Percentiles rank a stretch among this genome's conserved stretches.
Conservation (phyloP, 1,140 invertebrate species). For the Heterodera schachtii region DNA sequence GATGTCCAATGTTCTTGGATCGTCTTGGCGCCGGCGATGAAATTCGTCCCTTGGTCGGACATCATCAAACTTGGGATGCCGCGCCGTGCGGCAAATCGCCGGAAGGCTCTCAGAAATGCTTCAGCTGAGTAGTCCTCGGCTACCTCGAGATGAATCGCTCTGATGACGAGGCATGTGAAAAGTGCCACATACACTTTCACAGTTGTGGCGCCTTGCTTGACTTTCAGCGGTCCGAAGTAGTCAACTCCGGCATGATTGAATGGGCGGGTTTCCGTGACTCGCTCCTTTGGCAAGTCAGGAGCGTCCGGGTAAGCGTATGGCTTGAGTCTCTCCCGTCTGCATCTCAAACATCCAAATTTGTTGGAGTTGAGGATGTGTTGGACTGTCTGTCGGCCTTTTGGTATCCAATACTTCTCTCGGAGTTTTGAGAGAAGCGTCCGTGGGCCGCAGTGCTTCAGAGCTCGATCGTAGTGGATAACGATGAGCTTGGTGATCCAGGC, state of each 20-base stretch:
- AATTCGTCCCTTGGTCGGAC: constrained; percentile 32
- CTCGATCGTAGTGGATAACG: neutral
- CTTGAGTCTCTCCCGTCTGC: neutral
- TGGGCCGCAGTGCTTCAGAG: neutral
- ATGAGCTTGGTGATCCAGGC: neutral
- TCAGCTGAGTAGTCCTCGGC: constrained; percentile 9
- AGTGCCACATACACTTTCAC: constrained; percentile 8
- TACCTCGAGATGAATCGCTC: constrained; percentile 26
- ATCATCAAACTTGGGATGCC: constrained; percentile 16
- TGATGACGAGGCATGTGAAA: constrained; percentile 13
- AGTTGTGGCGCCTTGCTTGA: neutral
- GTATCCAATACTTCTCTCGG: neutral
- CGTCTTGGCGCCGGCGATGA: neutral
- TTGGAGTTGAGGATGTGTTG: neutral
- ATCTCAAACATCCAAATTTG: neutral
- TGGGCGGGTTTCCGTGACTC: neutral
- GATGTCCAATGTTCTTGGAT: neutral
- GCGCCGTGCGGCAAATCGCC: constrained; percentile 18
- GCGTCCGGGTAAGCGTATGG: neutral
- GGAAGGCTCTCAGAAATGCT: constrained; percentile 18
- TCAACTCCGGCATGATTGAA: constrained; percentile 7
- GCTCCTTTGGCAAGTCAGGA: neutral
- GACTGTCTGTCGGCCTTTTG: neutral
- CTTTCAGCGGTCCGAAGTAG: constrained; percentile 12
- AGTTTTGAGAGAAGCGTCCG: neutral